Evolutionary conservation across 2,113 vertebrate species (phyloP).

Genomic region (Proterorhinus semilunaris): DNA sequence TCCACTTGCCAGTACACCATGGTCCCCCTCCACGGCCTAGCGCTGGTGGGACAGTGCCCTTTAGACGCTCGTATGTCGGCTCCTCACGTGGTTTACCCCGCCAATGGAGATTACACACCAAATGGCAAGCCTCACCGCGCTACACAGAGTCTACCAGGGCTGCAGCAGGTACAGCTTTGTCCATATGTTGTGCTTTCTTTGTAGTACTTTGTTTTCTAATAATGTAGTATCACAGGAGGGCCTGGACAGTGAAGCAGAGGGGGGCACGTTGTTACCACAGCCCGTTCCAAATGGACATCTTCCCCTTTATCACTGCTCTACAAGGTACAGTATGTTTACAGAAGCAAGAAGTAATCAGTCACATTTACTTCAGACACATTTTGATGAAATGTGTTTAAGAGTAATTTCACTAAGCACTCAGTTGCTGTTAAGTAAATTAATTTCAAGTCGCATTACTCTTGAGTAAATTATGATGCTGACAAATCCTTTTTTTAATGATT

Average conservation of each 20-base stretch:
- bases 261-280: slow-evolving; percentile 76
- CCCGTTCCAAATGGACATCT: slow-evolving; percentile 70
- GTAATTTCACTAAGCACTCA: no score
- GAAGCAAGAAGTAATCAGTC: no score
- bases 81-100: slow-evolving; percentile 52
- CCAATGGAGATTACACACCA: slow-evolving; percentile 58
- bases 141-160: slow-evolving; percentile 74
- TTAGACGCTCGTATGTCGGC: slow-evolving; percentile 59
- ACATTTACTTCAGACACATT: no score
- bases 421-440: no score
- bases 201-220: background rate
- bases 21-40: slow-evolving; percentile 87
- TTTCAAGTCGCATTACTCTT: no score
- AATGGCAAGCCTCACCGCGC: slow-evolving; percentile 73
- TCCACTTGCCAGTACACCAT: slow-evolving; percentile 94
- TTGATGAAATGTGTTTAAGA: no score
- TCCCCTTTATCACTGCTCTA: slow-evolving; percentile 70
- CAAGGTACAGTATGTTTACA: slow-evolving; percentile 45
- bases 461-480: no score
- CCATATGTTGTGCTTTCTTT: background rate
- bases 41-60: slow-evolving; percentile 78
- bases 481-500: no score
- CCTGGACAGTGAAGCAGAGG: slow-evolving; percentile 74
- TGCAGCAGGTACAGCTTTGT: slow-evolving; percentile 75
- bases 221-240: slow-evolving; percentile 66